Evolutionary conservation across 1,140 invertebrate species (phyloP).

Genomic region (Atta colombica): DNA sequence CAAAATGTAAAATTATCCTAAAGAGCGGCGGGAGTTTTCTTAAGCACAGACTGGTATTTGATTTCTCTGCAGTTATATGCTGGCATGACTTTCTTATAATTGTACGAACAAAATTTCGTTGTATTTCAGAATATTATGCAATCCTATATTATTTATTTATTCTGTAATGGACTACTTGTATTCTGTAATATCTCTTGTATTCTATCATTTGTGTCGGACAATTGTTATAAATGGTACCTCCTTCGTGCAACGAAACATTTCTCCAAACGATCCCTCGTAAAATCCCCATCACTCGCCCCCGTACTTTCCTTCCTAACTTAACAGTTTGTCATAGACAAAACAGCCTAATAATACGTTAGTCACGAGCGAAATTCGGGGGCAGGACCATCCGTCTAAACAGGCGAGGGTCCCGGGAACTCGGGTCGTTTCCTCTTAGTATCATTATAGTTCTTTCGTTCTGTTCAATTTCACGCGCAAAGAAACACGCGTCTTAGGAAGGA

Average conservation of each 20-base stretch:
- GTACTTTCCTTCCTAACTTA: background rate
- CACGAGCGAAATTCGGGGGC: slow-evolving; percentile 29
- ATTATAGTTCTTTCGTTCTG: slow-evolving; percentile 60
- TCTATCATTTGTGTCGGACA: background rate
- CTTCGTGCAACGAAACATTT: background rate
- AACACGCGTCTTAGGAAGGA: slow-evolving; percentile 14
- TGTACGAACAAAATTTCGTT: background rate
- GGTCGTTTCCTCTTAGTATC: slow-evolving; percentile 34
- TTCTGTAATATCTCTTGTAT: background rate
- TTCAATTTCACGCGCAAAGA: slow-evolving; percentile 65
- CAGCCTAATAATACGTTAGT: slow-evolving; percentile 66
- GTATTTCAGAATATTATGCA: background rate
- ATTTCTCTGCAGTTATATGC: background rate
- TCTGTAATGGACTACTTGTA: background rate
- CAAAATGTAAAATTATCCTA: background rate
- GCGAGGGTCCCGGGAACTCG: slow-evolving; percentile 7
- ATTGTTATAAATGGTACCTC: background rate
- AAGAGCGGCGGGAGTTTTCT: background rate
- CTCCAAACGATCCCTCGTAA: slow-evolving; percentile 3
- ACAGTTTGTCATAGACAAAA: slow-evolving; percentile 40
- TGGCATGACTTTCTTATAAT: background rate
- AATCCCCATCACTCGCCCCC: background rate
- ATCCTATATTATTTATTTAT: background rate
- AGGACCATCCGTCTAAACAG: background rate
- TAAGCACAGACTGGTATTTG: background rate